Evolutionary conservation across 2,797 vertebrate genomes (phyloP).

Genomic region (Cottoperca gobio): DNA sequence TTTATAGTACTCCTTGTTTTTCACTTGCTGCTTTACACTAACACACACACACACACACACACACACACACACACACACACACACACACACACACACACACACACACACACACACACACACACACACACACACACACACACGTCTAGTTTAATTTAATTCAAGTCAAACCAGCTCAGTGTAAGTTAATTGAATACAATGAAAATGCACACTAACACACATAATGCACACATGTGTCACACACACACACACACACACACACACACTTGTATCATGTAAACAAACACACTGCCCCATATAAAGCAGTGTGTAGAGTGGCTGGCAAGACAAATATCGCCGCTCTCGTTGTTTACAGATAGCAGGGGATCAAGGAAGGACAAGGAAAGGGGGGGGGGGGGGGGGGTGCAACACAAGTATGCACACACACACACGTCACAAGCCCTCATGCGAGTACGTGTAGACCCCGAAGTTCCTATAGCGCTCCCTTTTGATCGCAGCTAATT

Average conservation of each 20-base stretch:
- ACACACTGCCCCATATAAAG: slow-evolving; percentile 23
- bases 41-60: background rate
- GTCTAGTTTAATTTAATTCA: background rate
- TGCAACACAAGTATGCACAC: background rate
- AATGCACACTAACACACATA: background rate
- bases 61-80: background rate
- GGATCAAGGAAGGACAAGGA: slow-evolving; percentile 43
- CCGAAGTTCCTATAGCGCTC: slow-evolving; percentile 26
- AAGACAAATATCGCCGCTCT: slow-evolving; percentile 19
- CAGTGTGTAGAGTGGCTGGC: slow-evolving; percentile 40
- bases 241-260: background rate
- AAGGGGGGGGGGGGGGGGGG: slow-evolving; percentile 5
- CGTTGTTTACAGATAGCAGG: slow-evolving; percentile 59
- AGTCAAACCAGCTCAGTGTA: slow-evolving; percentile 4
- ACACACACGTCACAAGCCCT: slow-evolving; percentile 11
- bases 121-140: background rate
- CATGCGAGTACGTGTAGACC: background rate
- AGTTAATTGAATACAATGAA: background rate
- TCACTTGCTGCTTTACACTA: slow-evolving; percentile 25
- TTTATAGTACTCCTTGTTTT: slow-evolving; percentile 50
- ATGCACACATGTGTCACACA: background rate
- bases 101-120: background rate
- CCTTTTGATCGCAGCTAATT: slow-evolving; percentile 59
- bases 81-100: background rate
- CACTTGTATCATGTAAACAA: background rate